Evolutionary conservation across 2,113 vertebrate species (phyloP), one percentile per base, ranked within the genome.

Genomic region (Salvelinus alpinus): DNA sequence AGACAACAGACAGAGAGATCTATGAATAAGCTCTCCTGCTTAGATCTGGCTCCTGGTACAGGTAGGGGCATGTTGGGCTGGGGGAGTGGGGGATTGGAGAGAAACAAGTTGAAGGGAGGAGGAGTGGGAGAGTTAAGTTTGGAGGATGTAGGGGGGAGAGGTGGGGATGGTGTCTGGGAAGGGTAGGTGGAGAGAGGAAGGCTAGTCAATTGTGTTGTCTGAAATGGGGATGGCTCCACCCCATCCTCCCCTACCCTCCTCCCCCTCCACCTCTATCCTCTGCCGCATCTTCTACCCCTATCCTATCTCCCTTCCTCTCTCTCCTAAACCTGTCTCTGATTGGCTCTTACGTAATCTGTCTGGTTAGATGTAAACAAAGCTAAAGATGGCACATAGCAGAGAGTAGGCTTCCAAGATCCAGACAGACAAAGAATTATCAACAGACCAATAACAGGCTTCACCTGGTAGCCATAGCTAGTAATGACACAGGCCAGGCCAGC

Each of bases 271-370:
- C 22, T 76, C 82, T 73, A 44, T 9, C 38, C 51, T 29, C 4
- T 79, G 51, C 34, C 7, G 24, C 22, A 72, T 65, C 64, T 75
- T 29, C 44, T 31, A 34, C 34, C 34, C 34, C 34, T 34, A 34
- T 89, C 38, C 51, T 29, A 8, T 79, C 60, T 22, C 7, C 38
- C 14, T 66, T 57, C 54, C 78, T 31, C 44, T 31, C 75, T 78
- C 78, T 73, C 62, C 78, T 86, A 84, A 84, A 44, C 38, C 8
- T 44, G 8, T 44, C 38, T 90, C 82, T 84, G 76, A 65, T 88
- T 88, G 74, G 18, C 9, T 82, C 80, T 90, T 87, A 90, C 80
- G 72, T 88, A 90, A 91, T 81, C 78, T 86, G 86, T 87, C 87
- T 83, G 84, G 72, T 27, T 72, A 51, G 70, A 84, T 82, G 83